Conservation (phyloP, 2,888 invertebrate species). For the Ditula angustiorana region DNA sequence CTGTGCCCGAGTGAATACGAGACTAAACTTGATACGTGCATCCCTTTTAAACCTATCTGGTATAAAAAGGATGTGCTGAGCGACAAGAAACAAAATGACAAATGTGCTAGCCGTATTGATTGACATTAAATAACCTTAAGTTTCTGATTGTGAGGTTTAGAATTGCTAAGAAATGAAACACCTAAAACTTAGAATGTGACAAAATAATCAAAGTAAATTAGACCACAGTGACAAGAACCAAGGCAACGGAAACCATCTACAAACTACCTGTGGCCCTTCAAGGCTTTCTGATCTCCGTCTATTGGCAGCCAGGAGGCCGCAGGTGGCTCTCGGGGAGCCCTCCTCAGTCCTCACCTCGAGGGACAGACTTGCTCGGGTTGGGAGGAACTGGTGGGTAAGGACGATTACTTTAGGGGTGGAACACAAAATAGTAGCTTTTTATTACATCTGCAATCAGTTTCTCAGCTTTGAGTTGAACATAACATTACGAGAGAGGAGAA, state of each 20-base stretch:
- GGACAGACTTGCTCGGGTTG: conserved; percentile 86
- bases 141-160: neutral
- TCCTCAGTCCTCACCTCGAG: conserved; percentile 86
- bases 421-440: no score
- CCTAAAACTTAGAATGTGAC: neutral
- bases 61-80: no score
- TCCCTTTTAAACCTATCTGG: no score
- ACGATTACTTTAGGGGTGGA: neutral
- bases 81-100: no score
- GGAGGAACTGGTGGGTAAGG: conserved; percentile 75
- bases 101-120: no score
- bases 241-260: conserved; percentile 36
- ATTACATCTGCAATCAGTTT: no score
- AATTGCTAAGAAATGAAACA: neutral
- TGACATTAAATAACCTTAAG: neutral
- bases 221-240: conserved; percentile 40
- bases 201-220: conserved; percentile 18
- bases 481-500: no score
- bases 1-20: no score
- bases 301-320: conserved; percentile 78
- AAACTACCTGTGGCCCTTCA: conserved; percentile 84
- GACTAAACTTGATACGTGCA: no score
- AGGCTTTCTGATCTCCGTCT: conserved; percentile 86
- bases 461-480: no score
- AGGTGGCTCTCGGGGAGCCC: conserved; percentile 69